These are phyloP conservation scores for Aromia moschata DNA, from an alignment of 2,888 invertebrate species.

Conservation along the genomic window DNA sequence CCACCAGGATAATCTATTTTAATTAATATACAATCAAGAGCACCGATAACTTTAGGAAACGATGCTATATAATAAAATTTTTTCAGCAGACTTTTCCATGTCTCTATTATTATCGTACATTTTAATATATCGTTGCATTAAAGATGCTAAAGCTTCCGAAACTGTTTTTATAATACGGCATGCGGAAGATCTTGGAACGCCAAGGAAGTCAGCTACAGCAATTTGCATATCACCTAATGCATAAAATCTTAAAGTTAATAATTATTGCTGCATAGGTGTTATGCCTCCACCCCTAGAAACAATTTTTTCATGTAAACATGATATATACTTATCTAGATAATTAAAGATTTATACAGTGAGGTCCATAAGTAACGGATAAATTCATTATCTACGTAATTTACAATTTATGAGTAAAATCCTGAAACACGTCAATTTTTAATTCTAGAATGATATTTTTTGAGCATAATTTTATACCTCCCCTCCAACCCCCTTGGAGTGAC, in stretches of 20 bases:
- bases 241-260: neutral
- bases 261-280: neutral
- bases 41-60: neutral
- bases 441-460: no score
- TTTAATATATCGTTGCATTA: neutral
- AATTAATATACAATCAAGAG: no score
- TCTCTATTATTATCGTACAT: neutral
- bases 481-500: no score
- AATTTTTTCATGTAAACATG: no score
- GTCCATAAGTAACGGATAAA: no score
- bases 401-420: no score
- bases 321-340: no score
- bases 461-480: no score
- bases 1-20: no score
- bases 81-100: neutral
- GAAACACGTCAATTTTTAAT: no score
- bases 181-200: neutral
- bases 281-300: neutral
- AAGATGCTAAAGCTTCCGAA: neutral
- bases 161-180: neutral
- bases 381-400: no score
- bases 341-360: no score
- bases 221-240: neutral
- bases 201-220: neutral
- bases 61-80: neutral